Evolutionary conservation across 2,797 vertebrate genomes (phyloP).

Genomic region (Mastacembelus armatus): DNA sequence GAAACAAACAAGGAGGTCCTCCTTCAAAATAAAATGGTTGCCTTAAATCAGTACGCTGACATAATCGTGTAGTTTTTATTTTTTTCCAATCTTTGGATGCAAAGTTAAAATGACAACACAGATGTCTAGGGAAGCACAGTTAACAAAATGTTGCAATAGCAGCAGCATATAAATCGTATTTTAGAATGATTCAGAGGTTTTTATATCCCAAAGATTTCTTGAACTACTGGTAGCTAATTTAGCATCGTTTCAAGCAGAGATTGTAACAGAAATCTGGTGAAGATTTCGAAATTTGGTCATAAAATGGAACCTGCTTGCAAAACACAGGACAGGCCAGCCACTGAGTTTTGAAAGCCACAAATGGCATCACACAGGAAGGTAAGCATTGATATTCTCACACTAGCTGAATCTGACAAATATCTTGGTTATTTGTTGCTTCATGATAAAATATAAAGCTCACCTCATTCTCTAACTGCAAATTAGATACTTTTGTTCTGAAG

Average conservation of each 20-base stretch:
- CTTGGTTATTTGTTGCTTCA: fast-evolving
- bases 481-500: constrained; percentile 19
- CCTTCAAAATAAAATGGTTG: constrained; percentile 44
- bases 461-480: background rate
- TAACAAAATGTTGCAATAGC: background rate
- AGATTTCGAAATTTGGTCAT: constrained; percentile 3
- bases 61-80: background rate
- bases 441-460: fast-evolving
- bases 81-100: no score
- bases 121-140: background rate
- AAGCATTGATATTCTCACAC: background rate
- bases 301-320: background rate
- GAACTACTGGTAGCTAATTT: background rate
- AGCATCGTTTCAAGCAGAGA: background rate
- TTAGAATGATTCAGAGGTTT: background rate
- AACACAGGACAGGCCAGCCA: background rate
- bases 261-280: background rate
- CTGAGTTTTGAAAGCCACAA: constrained; percentile 13
- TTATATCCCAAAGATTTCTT: background rate
- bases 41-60: no score
- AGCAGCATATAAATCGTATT: background rate
- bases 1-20: background rate
- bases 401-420: background rate
- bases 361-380: background rate
- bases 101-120: no score